Conservation (phyloP, 2,113 vertebrate genomes). For the Ia io region DNA sequence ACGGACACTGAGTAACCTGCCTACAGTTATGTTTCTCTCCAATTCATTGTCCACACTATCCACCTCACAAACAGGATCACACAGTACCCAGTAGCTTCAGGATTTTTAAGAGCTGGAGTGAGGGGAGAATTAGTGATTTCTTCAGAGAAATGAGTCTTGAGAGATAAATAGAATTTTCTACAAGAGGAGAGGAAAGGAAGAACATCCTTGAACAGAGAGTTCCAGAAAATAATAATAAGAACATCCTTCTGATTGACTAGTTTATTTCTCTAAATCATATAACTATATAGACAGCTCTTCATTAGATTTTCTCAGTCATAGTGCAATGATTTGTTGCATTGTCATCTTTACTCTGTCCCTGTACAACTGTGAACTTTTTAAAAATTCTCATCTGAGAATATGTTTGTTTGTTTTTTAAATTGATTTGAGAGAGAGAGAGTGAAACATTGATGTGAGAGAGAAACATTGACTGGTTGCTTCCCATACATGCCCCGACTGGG, state of each 20-base stretch:
- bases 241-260: background rate
- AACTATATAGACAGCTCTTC: background rate
- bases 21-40: background rate
- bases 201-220: background rate
- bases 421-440: background rate
- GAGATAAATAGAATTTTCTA: background rate
- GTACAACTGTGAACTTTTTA: background rate
- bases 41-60: background rate
- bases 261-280: background rate
- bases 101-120: background rate
- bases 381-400: background rate
- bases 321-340: background rate
- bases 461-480: background rate
- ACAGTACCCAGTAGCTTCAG: background rate
- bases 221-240: background rate
- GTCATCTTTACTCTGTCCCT: background rate
- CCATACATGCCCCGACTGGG: background rate
- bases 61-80: background rate
- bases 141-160: background rate
- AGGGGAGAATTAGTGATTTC: background rate
- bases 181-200: background rate
- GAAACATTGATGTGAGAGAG: background rate
- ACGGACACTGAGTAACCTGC: background rate
- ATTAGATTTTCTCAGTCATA: background rate
- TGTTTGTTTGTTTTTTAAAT: background rate